These are phyloP conservation scores for Hexactinellida sp. DNA, from an alignment of 37 sponge, comb jelly and placozoan genomes.

Conservation along the genomic window DNA sequence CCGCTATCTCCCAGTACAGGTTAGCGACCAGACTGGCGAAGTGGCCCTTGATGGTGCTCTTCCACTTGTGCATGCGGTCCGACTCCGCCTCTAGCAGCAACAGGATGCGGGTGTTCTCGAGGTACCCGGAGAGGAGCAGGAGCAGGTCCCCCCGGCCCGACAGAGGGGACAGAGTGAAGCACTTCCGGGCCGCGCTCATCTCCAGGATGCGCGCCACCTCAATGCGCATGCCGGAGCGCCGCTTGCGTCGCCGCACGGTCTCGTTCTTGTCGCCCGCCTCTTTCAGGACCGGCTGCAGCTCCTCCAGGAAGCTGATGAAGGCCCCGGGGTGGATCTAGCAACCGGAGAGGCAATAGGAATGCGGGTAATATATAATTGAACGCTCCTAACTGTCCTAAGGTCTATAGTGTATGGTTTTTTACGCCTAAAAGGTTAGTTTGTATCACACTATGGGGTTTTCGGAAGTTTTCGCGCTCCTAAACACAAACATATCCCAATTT, in stretches of 20 bases:
- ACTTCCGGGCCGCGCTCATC: constrained; percentile 59
- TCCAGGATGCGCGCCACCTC: constrained; percentile 58
- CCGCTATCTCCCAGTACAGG: constrained; percentile 1
- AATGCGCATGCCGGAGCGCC: constrained; percentile 43
- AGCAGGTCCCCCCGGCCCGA: not conserved
- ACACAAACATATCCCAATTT: too few species aligned
- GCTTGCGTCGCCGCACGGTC: constrained; percentile 23
- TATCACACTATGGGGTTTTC: too few species aligned
- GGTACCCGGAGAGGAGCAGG: not conserved
- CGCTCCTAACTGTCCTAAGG: too few species aligned
- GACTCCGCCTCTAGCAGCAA: not conserved
- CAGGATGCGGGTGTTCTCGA: not conserved
- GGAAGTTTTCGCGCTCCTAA: too few species aligned
- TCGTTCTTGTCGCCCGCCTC: constrained; percentile 50
- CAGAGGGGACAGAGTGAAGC: constrained; percentile 31
- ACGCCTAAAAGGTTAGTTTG: too few species aligned
- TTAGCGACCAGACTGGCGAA: not conserved
- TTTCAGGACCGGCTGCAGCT: constrained; percentile 44
- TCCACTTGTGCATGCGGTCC: not conserved
- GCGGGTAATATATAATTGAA: too few species aligned
- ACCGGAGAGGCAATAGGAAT: not conserved
- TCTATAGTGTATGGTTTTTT: too few species aligned
- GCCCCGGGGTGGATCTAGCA: not conserved
- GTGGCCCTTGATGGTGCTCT: not conserved
- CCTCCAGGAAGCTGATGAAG: constrained; percentile 28